These are phyloP conservation scores for Rhizomys pruinosus DNA, from an alignment of 2,113 vertebrate species.

Conservation along the genomic window DNA sequence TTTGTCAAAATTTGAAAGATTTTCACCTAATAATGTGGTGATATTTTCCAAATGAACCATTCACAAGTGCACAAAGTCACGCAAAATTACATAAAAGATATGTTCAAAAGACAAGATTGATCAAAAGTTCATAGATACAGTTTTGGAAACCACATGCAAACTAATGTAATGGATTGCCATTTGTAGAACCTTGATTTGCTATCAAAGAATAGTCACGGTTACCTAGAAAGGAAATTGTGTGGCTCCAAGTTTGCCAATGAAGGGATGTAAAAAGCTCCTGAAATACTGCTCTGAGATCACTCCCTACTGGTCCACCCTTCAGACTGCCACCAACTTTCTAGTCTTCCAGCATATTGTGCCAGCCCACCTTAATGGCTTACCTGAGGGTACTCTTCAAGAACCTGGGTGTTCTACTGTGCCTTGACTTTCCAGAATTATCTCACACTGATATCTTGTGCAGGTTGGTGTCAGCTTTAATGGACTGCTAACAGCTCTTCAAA, in stretches of 20 bases:
- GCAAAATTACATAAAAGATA: background rate
- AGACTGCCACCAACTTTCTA: background rate
- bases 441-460: background rate
- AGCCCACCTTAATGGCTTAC: background rate
- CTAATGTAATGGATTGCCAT: background rate
- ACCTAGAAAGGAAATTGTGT: background rate
- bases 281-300: background rate
- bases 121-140: background rate
- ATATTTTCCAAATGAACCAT: constrained; percentile 6
- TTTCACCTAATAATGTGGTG: background rate
- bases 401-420: background rate
- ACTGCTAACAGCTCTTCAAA: background rate
- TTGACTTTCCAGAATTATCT: background rate
- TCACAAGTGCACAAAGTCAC: background rate
- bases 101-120: background rate
- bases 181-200: constrained; percentile 4
- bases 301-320: background rate
- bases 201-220: constrained; percentile 18
- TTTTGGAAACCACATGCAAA: background rate
- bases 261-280: background rate
- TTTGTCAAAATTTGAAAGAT: constrained; percentile 8
- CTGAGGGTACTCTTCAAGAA: background rate
- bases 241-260: background rate
- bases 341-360: background rate
- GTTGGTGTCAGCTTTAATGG: background rate